Base-by-base conservation (phyloP, 1,140 invertebrate species). In the Pomacea maculata region DNA sequence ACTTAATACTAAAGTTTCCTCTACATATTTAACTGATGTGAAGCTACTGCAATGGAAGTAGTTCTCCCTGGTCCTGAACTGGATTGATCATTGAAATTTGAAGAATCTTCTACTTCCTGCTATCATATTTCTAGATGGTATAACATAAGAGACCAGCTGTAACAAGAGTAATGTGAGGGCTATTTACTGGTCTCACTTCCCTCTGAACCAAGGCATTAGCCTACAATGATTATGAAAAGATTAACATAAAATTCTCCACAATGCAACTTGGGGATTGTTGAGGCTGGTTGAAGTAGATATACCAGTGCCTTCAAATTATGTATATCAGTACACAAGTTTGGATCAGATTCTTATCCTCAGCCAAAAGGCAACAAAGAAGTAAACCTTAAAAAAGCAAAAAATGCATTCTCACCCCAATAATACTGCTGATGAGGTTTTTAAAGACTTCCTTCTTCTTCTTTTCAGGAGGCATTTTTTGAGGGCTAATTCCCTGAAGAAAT, bases 361-460 rank as follows among this genome's bases (percentile, higher is more conserved):
- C 71, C 29, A 25, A 19, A 55, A n/a, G n/a, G 11, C 19, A 21
- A 25, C 34, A 1, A 64, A 15, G 17, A 21, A 65, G 17, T 76
- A 19, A 77, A 14, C 34, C 34, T 55, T 17, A 57, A 78, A 71
- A 25, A 71, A 9, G 21, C 3, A 6, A 25, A 52, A 81, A 64
- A 54, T 63, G 11, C 61, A 67, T 90, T 72, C 87, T 85, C 84
- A 91, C 90, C 80, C 89, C 89, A 73, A 91, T 90, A 45, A 96
- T 95, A 91, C 94, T 94, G 80, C 94, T 94, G 5, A 96, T 96
- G 68, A 98, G 94, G 91, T 96, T 97, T 89, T 96, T 97, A 89
- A 97, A 97, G 19, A 96, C 92, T 88, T 97, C 96, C 86, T 96
- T 96, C 89, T 97, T 97, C 81, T 95, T 95, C 87, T 97, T 97